Evolutionary conservation across 2,797 vertebrate genomes (phyloP).

Genomic region (Xenentodon cancila): DNA sequence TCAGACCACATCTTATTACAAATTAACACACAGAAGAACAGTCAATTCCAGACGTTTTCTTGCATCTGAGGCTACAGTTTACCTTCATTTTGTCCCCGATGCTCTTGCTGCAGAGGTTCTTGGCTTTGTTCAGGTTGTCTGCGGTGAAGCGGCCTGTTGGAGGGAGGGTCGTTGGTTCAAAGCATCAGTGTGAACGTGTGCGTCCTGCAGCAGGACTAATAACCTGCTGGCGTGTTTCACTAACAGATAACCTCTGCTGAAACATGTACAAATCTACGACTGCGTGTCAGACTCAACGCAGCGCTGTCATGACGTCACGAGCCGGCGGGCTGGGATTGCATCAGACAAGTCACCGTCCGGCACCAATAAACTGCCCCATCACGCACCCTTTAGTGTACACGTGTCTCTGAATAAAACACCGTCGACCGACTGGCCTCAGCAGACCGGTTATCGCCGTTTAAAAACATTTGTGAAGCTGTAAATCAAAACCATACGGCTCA

Average conservation of each 20-base stretch:
- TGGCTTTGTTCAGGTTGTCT: slow-evolving; percentile 96
- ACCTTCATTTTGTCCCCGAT: slow-evolving; percentile 99
- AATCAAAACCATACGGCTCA: slow-evolving; percentile 1
- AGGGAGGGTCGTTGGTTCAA: slow-evolving; percentile 13
- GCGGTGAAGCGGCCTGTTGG: slow-evolving; percentile 91
- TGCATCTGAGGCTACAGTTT: slow-evolving; percentile 3
- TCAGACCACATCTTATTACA: too few species aligned
- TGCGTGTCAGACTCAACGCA: too few species aligned
- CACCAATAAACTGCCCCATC: slow-evolving; percentile 40
- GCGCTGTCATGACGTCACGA: neutral
- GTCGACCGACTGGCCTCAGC: too few species aligned
- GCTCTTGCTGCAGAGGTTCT: slow-evolving; percentile 97
- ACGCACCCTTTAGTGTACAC: neutral
- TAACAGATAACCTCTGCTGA: neutral
- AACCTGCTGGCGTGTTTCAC: slow-evolving; percentile 7
- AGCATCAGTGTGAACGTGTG: slow-evolving; percentile 2
- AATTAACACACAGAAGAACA: too few species aligned
- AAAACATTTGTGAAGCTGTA: neutral
- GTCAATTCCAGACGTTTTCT: too few species aligned
- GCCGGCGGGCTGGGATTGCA: slow-evolving; percentile 82
- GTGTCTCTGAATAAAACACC: too few species aligned
- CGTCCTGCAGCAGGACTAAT: neutral
- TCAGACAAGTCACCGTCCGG: slow-evolving; percentile 78
- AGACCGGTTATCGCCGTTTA: too few species aligned
- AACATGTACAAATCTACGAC: too few species aligned